These are phyloP conservation scores for Propsilocerus akamusi DNA, from an alignment of 1,140 invertebrate species.

Conservation along the genomic window DNA sequence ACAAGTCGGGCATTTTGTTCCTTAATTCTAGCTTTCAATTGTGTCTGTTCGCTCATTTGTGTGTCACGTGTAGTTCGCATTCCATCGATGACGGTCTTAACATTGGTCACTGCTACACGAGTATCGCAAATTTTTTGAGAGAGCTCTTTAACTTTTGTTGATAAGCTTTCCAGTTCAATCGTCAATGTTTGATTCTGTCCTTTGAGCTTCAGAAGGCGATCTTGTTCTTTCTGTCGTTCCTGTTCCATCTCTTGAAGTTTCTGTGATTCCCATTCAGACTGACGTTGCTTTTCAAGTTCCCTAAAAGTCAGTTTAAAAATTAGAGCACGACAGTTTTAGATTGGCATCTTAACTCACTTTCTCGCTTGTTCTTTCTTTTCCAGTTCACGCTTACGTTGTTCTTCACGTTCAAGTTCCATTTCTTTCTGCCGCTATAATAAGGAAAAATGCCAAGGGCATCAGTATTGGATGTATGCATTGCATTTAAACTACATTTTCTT, in stretches of 20 bases:
- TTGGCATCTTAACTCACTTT: constrained; percentile 24
- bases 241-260: constrained; percentile 69
- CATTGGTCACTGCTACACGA: constrained; percentile 69
- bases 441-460: constrained; percentile 4
- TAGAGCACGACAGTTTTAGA: not conserved
- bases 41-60: constrained; percentile 75
- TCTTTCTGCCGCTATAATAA: constrained; percentile 47
- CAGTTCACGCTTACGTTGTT: constrained; percentile 47
- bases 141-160: constrained; percentile 70
- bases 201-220: constrained; percentile 74
- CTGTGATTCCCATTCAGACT: constrained; percentile 92
- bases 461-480: not conserved
- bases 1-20: constrained; percentile 69
- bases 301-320: constrained; percentile 21
- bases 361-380: constrained; percentile 65
- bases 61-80: constrained; percentile 84
- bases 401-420: constrained; percentile 65
- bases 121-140: constrained; percentile 78
- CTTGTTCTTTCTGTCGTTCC: constrained; percentile 72
- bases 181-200: constrained; percentile 71
- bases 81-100: constrained; percentile 89
- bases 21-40: constrained; percentile 64
- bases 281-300: constrained; percentile 87
- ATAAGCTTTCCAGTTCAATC: constrained; percentile 28
- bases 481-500: not conserved